Conservation (phyloP, 2,888 invertebrate species). For the Didymodactylos carnosus region DNA sequence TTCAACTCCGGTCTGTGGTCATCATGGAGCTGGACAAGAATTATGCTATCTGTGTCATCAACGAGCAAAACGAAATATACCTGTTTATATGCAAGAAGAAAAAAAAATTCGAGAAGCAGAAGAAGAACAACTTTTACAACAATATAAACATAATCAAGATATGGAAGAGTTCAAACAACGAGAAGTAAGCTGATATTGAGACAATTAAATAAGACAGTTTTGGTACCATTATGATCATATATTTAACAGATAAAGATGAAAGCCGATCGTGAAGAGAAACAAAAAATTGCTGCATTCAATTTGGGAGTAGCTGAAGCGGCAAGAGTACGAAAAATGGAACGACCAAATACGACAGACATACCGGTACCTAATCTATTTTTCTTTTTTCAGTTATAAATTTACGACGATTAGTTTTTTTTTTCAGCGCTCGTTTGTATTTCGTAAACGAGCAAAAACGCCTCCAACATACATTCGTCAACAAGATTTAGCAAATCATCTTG, state of each 20-base stretch:
- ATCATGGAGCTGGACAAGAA: slow-evolving; percentile 33
- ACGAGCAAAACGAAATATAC: slow-evolving; percentile 29
- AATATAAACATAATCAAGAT: slow-evolving; percentile 32
- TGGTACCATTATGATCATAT: not conserved
- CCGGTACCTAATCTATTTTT: not conserved
- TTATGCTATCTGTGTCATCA: slow-evolving; percentile 35
- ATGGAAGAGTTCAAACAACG: slow-evolving; percentile 26
- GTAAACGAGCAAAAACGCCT: slow-evolving; percentile 29
- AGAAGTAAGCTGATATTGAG: not conserved
- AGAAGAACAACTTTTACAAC: slow-evolving; percentile 28
- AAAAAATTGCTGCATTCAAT: slow-evolving; percentile 21
- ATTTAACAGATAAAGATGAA: not conserved
- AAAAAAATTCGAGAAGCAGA: slow-evolving; percentile 24
- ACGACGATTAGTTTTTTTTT: slow-evolving; percentile 14
- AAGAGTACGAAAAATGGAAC: slow-evolving; percentile 21
- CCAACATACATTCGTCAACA: slow-evolving; percentile 27
- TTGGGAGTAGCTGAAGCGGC: slow-evolving; percentile 31
- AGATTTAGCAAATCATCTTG: slow-evolving; percentile 24
- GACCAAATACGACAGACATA: slow-evolving; percentile 12
- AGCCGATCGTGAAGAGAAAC: not conserved
- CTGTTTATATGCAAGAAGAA: slow-evolving; percentile 30
- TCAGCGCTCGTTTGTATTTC: slow-evolving; percentile 31
- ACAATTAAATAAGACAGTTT: not conserved
- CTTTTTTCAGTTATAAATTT: not conserved
- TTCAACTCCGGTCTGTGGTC: slow-evolving; percentile 21